These are phyloP conservation scores for Diplolepis rosae DNA, from an alignment of 2,888 invertebrate genomes.

Conservation along the genomic window DNA sequence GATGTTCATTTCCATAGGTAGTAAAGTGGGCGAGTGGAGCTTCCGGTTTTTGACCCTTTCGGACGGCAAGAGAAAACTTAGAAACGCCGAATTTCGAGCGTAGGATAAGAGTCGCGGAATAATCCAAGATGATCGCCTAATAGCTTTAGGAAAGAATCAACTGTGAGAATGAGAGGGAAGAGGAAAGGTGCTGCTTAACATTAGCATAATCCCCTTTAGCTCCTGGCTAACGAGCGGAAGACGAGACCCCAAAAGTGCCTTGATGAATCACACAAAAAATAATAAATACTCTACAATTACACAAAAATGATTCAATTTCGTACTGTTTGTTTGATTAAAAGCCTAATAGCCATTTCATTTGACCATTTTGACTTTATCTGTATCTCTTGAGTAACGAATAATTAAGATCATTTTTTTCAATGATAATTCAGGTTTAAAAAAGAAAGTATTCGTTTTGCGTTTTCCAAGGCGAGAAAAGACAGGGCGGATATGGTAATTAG, in stretches of 20 bases:
- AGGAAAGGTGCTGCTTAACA: conserved; percentile 61
- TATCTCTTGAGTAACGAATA: neutral
- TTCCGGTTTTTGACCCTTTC: conserved; percentile 33
- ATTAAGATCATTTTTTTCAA: neutral
- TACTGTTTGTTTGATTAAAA: no score
- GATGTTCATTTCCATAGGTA: conserved; percentile 24
- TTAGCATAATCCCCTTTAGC: conserved; percentile 70
- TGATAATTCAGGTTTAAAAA: neutral
- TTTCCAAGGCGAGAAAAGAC: conserved; percentile 43
- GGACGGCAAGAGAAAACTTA: conserved; percentile 65
- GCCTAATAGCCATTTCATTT: no score
- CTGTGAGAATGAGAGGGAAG: conserved; percentile 53
- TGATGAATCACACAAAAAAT: conserved; percentile 55
- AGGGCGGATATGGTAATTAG: conserved; percentile 55
- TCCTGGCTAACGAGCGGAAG: conserved; percentile 68
- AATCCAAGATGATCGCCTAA: conserved; percentile 73
- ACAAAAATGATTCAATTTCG: no score
- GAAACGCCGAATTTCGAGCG: conserved; percentile 68
- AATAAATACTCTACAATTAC: neutral
- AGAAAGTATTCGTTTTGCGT: conserved; percentile 32
- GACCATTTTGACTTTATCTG: no score
- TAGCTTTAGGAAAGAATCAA: conserved; percentile 73
- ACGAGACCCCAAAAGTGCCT: conserved; percentile 71
- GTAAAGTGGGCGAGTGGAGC: conserved; percentile 7
- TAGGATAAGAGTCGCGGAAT: conserved; percentile 66